Conservation (phyloP, 2,888 invertebrate species). For the Latrodectus hesperus region DNA sequence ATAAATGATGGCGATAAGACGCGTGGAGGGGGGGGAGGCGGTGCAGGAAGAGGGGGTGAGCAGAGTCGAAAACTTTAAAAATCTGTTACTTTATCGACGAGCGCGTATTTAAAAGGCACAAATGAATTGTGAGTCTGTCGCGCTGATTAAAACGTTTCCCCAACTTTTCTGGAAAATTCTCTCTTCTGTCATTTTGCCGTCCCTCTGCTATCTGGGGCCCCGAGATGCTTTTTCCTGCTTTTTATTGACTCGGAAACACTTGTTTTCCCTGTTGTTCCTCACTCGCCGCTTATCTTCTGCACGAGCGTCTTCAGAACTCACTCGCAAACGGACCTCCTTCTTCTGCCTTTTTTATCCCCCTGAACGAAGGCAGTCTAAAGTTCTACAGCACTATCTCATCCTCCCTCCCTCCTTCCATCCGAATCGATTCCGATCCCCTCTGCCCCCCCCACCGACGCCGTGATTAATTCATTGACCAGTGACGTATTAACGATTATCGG, state of each 20-base stretch:
- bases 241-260: constrained; percentile 61
- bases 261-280: constrained; percentile 24
- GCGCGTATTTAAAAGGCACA: constrained; percentile 46
- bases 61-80: constrained; percentile 65
- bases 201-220: constrained; percentile 28
- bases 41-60: not conserved
- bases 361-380: not conserved
- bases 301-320: not conserved
- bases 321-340: constrained; percentile 9
- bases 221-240: constrained; percentile 48
- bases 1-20: constrained; percentile 68
- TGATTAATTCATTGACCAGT: constrained; percentile 67
- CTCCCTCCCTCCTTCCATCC: not conserved
- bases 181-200: constrained; percentile 32
- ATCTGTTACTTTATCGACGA: constrained; percentile 69
- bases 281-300: not conserved
- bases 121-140: constrained; percentile 67
- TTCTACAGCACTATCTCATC: not conserved
- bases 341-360: not conserved
- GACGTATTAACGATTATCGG: constrained; percentile 69
- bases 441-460: not conserved
- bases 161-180: constrained; percentile 56
- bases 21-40: constrained; percentile 3
- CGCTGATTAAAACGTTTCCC: constrained; percentile 66
- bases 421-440: constrained; percentile 51